Base-by-base conservation (phyloP, 2,113 vertebrate genomes). In the Macroglossus sobrinus region DNA sequence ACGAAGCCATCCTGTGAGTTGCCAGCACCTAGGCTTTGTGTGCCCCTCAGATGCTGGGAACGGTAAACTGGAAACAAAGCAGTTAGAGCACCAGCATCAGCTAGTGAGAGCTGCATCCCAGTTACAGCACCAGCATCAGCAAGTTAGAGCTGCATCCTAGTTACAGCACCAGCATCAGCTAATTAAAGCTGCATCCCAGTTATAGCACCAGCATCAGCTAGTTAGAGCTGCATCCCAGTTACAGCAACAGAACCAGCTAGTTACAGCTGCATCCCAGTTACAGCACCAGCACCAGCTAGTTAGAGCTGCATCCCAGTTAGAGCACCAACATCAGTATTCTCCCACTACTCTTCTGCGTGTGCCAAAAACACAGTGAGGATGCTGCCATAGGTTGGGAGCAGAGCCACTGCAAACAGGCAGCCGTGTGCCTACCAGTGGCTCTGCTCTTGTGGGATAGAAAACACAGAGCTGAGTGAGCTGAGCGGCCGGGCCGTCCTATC, bases 341-440 rank as follows among this genome's bases (percentile, higher is more conserved):
- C 92, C 97, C 97, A 92, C 97, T 97, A 95, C 97, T 96, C 97
- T 96, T 97, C 96, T 97, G 97, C 97, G 96, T 68, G 97, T 84
- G 92, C 95, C 96, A 81, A 89, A 84, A 96, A 90, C 95, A 74
- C 94, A 50, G 2, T 90, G 95, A 95, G 15, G 97, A 97, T 35
- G 96, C 94, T 96, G 96, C 97, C 96, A 84, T 82, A 61, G 95
- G 89, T 75, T 35, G 33, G 98, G 97, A 98, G 94, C 82, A 43
- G 89, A 97, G 97, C 98, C 97, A 97, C 95, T 96, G 95, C 98
- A 97, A 97, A 97, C 97, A 97, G 94, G 96, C 93, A 84, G 94
- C 95, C 95, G 74, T 91, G 96, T 98, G 98, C 97, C 98, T 96
- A 96, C 98, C 97, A 91, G 97, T 94, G 97, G 89, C 97, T 97